A percentile compares a stretch with the other conserved stretches of the same genome.
Evolutionary conservation across 2,888 invertebrate species (phyloP).

Genomic region (Pecten maximus): DNA sequence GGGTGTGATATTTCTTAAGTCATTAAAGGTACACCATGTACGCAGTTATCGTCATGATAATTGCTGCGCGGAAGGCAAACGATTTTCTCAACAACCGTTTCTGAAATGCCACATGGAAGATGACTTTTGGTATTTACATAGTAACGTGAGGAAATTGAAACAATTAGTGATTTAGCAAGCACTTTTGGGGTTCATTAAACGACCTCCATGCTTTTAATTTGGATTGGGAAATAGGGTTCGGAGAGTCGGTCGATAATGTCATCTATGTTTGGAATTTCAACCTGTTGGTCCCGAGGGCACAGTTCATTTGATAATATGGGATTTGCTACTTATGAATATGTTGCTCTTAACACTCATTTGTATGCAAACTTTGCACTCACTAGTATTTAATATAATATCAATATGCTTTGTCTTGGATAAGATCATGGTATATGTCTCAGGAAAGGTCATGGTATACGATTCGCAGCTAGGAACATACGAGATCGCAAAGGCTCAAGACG

Average conservation of each 20-base stretch:
- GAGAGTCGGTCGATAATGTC: background rate
- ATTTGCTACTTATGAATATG: background rate
- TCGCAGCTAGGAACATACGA: too few species aligned
- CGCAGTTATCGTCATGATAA: background rate
- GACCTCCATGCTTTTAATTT: constrained; percentile 2
- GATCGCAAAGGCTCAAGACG: too few species aligned
- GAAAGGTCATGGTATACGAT: too few species aligned
- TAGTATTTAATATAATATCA: too few species aligned
- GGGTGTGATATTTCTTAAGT: background rate
- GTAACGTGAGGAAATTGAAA: background rate
- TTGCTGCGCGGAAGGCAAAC: background rate
- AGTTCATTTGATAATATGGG: background rate
- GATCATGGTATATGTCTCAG: too few species aligned
- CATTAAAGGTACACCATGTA: background rate
- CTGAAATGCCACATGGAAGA: background rate
- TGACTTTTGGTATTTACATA: constrained; percentile 13
- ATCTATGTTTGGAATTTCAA: background rate
- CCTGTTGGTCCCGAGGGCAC: background rate
- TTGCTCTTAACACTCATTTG: background rate
- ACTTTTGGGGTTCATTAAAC: background rate
- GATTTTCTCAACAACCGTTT: background rate
- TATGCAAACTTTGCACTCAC: too few species aligned
- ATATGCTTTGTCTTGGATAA: too few species aligned
- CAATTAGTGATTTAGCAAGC: background rate
- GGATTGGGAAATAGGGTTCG: background rate